phyloP scores from a whole-genome alignment of 2,113 vertebrate genomes.

The Pelecanus crispus region DNA sequence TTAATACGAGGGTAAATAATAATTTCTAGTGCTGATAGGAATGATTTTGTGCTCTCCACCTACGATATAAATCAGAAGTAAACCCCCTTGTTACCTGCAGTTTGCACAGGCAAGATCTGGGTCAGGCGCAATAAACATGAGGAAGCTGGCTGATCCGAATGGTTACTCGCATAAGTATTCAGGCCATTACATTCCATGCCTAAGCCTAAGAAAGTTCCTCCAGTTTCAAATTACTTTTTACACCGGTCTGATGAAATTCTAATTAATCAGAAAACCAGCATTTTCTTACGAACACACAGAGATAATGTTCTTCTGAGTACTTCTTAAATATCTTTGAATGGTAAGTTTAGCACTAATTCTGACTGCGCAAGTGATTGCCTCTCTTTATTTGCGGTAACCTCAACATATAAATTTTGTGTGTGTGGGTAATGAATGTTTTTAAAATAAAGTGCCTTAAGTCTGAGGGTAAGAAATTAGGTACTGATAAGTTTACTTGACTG shows the following conservation, averaged over 20 bases:
- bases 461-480: not conserved
- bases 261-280: not conserved
- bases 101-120: not conserved
- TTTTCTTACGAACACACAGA: not conserved
- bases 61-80: not conserved
- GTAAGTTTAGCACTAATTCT: not conserved
- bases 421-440: not conserved
- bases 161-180: not conserved
- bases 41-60: not conserved
- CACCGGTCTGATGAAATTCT: not conserved
- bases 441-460: not conserved
- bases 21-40: not conserved
- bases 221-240: not conserved
- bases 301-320: not conserved
- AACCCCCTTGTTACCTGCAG: not conserved
- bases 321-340: not conserved
- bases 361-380: not conserved
- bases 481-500: not conserved
- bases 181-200: not conserved
- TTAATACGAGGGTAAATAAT: not conserved
- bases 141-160: not conserved
- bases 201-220: not conserved
- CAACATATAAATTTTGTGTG: not conserved
- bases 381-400: not conserved
- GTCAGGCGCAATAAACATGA: fast-evolving